Evolutionary conservation across 2,797 vertebrate genomes (phyloP), one percentile per base, ranked within the genome.

Genomic region (Myiothlypis coronata): DNA sequence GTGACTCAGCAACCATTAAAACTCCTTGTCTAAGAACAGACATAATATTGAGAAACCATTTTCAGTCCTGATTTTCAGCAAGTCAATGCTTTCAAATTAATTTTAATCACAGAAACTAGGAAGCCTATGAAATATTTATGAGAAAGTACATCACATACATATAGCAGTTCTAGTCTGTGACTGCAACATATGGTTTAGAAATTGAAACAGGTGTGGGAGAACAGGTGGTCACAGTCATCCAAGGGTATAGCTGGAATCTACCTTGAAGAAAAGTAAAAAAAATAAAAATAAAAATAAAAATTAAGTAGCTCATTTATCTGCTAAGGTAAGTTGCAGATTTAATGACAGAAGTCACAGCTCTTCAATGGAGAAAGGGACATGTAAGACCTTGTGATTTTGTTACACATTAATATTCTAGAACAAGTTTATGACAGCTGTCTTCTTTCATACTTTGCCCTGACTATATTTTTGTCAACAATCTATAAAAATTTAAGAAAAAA

Each of bases 131-230:
- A 98, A 98, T 97, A 98, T 98, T 98, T 97, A 98, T 89, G 41
- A 98, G 97, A 95, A 97, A 96, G 78, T 86, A 52, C 74, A 88
- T 94, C 60, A 39, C 89, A 84, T 93, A 96, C 6, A 50, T 97
- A 81, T 60, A 94, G 89, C 41, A 49, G 96, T 95, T 97, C 96
- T 97, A 95, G 81, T 89, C 96, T 97, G 96, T 96, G 94, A 97
- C 96, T 98, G 75, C 60, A 98, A 88, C 98, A 98, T 98, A 98
- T 98, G 98, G 98, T 96, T 97, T 96, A 94, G 96, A 98, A 98
- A 98, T 97, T 96, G 95, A 98, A 98, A 97, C 96, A 98, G 98
- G 97, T 98, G 97, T 96, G 92, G 71, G 49, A 92, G 95, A 98
- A 97, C 98, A 99, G 98, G 98, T 98, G 98, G 98, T 94, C 91